Conservation (phyloP, 2,888 invertebrate species). For the Abrostola triplasia region DNA sequence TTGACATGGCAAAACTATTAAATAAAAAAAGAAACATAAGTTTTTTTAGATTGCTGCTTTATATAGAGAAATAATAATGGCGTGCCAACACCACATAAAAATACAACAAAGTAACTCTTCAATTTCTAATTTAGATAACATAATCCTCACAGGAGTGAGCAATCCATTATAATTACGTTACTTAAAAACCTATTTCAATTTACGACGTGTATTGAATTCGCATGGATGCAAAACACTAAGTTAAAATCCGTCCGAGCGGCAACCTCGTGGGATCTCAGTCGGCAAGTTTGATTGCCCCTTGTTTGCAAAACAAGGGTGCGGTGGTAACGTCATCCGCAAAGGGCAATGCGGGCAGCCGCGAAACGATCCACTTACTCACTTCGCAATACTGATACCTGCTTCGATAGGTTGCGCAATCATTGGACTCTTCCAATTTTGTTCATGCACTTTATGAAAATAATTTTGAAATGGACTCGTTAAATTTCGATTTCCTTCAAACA, state of each 20-base stretch:
- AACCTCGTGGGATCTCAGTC: conserved; percentile 26
- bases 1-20: too few species aligned
- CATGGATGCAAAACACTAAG: conserved; percentile 18
- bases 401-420: conserved; percentile 17
- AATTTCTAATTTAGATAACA: not conserved
- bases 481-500: too few species aligned
- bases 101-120: not conserved
- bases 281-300: conserved; percentile 34
- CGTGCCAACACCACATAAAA: not conserved
- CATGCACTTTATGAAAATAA: not conserved
- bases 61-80: too few species aligned
- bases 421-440: not conserved
- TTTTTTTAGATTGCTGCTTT: too few species aligned
- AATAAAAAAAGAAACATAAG: too few species aligned
- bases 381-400: conserved; percentile 20
- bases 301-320: conserved; percentile 43
- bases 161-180: not conserved
- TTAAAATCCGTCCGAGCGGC: conserved; percentile 12
- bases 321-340: conserved; percentile 45
- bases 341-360: conserved; percentile 49
- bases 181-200: not conserved
- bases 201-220: conserved; percentile 9
- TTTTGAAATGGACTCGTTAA: not conserved
- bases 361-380: conserved; percentile 42
- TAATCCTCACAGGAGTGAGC: not conserved